Evolutionary conservation across 2,113 vertebrate genomes (phyloP).

Genomic region (Seriola aureovittata): DNA sequence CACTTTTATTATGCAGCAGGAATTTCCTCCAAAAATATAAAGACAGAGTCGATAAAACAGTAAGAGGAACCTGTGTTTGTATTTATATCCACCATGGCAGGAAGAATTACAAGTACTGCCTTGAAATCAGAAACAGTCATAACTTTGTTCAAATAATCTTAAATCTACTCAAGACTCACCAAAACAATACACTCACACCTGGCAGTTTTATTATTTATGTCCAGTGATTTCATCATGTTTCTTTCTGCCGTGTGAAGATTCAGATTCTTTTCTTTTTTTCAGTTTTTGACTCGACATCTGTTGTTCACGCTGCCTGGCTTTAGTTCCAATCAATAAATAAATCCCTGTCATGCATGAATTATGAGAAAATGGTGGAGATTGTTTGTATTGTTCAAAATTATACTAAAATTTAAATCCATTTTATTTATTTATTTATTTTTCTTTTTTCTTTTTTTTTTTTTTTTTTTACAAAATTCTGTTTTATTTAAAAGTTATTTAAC

Average conservation of each 20-base stretch:
- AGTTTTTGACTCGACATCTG: slow-evolving; percentile 1
- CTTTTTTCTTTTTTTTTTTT: too few relatives aligned
- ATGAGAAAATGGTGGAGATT: too few relatives aligned
- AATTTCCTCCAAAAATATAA: background rate
- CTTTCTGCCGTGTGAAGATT: background rate
- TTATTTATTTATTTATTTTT: too few relatives aligned
- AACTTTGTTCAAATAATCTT: too few relatives aligned
- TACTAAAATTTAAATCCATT: too few relatives aligned
- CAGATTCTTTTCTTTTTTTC: background rate
- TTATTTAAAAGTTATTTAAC: too few relatives aligned
- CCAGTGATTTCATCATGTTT: background rate
- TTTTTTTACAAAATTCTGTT: too few relatives aligned
- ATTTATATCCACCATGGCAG: background rate
- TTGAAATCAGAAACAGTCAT: background rate
- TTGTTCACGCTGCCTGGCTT: slow-evolving; percentile 3
- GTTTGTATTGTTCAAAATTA: too few relatives aligned
- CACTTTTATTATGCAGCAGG: background rate
- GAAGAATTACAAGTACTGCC: background rate
- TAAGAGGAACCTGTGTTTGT: background rate
- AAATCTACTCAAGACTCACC: background rate
- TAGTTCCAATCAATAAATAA: slow-evolving; percentile 20
- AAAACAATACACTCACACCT: background rate
- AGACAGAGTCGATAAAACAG: background rate
- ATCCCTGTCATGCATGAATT: too few relatives aligned
- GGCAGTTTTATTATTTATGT: background rate